A percentile compares a stretch with the other conserved stretches of the same genome.
Evolutionary conservation across 2,113 vertebrate genomes (phyloP).

Genomic region (Elephantulus edwardii): DNA sequence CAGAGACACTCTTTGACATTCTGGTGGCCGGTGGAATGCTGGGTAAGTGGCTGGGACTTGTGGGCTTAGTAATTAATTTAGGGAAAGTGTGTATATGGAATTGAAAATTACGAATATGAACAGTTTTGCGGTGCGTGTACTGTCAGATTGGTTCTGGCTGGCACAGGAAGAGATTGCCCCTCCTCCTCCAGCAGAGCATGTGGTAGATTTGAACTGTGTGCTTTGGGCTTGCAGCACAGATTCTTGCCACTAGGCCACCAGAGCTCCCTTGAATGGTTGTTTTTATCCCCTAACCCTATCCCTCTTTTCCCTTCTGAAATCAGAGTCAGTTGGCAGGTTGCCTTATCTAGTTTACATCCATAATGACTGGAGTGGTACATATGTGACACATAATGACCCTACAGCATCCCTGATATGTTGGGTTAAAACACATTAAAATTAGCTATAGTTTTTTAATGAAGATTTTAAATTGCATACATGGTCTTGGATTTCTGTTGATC

Average conservation of each 20-base stretch:
- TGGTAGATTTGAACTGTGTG: too few relatives aligned
- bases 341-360: not conserved
- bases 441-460: constrained; percentile 1
- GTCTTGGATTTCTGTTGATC: not conserved
- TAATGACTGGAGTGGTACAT: constrained; percentile 5
- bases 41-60: constrained; percentile 87
- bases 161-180: too few relatives aligned
- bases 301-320: not conserved
- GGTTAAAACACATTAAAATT: constrained; percentile 10
- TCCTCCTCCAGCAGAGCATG: too few relatives aligned
- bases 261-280: too few relatives aligned
- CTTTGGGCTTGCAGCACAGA: too few relatives aligned
- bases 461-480: not conserved
- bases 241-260: too few relatives aligned
- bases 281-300: not conserved
- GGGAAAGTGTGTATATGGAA: not conserved
- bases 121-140: too few relatives aligned
- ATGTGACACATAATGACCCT: not conserved
- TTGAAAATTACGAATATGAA: constrained; percentile 3
- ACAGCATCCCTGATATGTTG: not conserved
- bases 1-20: constrained; percentile 99
- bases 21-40: constrained; percentile 99
- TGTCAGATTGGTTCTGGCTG: too few relatives aligned
- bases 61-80: not conserved
- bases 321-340: not conserved